Evolutionary conservation across 2,888 invertebrate species (phyloP).

Genomic region (Axea sp.): DNA sequence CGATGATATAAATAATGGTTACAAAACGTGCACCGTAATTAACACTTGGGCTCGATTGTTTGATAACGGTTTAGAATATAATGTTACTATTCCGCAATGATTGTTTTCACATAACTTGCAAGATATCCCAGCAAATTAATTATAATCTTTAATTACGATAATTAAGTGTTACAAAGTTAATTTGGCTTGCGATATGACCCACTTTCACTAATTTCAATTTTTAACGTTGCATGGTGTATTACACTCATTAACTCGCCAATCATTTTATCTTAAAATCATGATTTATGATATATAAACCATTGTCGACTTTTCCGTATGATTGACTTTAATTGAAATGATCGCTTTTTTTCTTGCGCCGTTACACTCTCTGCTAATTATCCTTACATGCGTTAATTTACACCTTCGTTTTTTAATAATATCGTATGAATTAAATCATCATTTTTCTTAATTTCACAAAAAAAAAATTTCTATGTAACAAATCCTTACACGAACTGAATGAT

Average conservation of each 20-base stretch:
- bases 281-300: conserved; percentile 44
- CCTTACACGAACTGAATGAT: too few species aligned
- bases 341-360: conserved; percentile 15
- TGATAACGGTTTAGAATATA: conserved; percentile 16
- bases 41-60: too few species aligned
- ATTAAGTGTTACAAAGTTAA: conserved; percentile 37
- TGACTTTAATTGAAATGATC: conserved; percentile 51
- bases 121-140: conserved; percentile 31
- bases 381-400: conserved; percentile 25
- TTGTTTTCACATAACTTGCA: conserved; percentile 25
- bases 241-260: conserved; percentile 51
- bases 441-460: not conserved
- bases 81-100: conserved; percentile 20
- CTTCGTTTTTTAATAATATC: conserved; percentile 21
- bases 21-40: too few species aligned
- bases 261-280: conserved; percentile 45
- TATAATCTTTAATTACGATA: conserved; percentile 41
- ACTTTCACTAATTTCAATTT: conserved; percentile 58
- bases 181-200: conserved; percentile 47
- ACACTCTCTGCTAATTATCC: conserved; percentile 30
- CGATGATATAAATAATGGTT: too few species aligned
- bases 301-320: conserved; percentile 47
- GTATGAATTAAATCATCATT: conserved; percentile 24
- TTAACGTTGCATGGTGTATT: conserved; percentile 27
- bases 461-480: too few species aligned